Evolutionary conservation across 2,888 invertebrate genomes (phyloP).

Genomic region (Caenorhabditis plicata): DNA sequence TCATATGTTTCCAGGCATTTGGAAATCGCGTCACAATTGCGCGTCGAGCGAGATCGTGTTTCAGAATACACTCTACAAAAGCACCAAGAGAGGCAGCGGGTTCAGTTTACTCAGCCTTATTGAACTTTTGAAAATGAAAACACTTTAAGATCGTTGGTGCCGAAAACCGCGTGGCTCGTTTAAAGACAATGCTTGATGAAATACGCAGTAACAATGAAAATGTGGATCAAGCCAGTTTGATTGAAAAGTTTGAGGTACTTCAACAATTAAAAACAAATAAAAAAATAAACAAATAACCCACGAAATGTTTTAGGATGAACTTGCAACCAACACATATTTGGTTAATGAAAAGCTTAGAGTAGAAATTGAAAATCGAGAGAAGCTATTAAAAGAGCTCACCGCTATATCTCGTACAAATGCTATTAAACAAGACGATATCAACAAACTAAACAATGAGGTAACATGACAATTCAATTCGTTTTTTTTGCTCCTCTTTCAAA

Average conservation of each 20-base stretch:
- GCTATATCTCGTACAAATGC: conserved; percentile 75
- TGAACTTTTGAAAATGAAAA: background rate
- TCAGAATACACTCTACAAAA: conserved; percentile 71
- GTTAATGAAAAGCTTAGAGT: conserved; percentile 79
- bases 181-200: conserved; percentile 75
- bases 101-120: too few relatives aligned
- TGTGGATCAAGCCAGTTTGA: conserved; percentile 1
- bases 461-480: conserved; percentile 7
- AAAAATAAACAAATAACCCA: background rate
- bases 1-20: conserved; percentile 65
- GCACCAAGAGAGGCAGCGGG: conserved; percentile 34
- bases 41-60: conserved; percentile 73
- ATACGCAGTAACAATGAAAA: conserved; percentile 69
- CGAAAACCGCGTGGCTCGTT: conserved; percentile 27
- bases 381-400: conserved; percentile 76
- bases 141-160: conserved; percentile 33
- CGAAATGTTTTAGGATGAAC: conserved; percentile 71
- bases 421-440: conserved; percentile 74
- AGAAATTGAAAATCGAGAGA: conserved; percentile 74
- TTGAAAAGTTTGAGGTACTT: background rate
- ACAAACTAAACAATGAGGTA: conserved; percentile 74
- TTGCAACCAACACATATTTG: conserved; percentile 77
- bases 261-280: background rate
- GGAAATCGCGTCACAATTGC: conserved; percentile 70
- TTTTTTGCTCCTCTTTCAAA: background rate